Evolutionary conservation across 37 sponge, comb jelly and placozoan species (phyloP), one percentile per base, ranked within the genome.

Genomic region (Cladorhizidae sp.): DNA sequence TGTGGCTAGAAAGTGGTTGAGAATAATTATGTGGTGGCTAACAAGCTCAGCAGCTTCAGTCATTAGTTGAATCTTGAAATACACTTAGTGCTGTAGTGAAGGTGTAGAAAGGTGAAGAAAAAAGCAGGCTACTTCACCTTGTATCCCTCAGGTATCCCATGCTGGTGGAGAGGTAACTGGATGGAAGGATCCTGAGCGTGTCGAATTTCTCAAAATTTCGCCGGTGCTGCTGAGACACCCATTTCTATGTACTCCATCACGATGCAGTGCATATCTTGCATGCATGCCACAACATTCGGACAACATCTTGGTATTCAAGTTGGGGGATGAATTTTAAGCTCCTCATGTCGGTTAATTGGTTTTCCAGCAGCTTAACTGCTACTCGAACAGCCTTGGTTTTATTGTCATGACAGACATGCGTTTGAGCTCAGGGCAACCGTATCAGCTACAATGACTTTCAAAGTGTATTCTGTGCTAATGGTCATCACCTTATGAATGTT

Each of bases 171-270:
- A n/a, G n/a, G n/a, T n/a, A n/a, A n/a, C n/a, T n/a, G n/a, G n/a
- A n/a, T n/a, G n/a, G n/a, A n/a, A n/a, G n/a, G n/a, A n/a, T n/a
- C n/a, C n/a, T n/a, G n/a, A n/a, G n/a, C n/a, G n/a, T n/a, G n/a
- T n/a, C n/a, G n/a, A n/a, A n/a, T n/a, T n/a, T n/a, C n/a, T n/a
- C n/a, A n/a, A n/a, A n/a, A n/a, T n/a, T n/a, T n/a, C n/a, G n/a
- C n/a, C n/a, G n/a, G n/a, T n/a, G n/a, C n/a, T n/a, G n/a, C 83
- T 73, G 70, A 92, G 85, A 45, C 93, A 38, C 93, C 93, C 28
- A 84, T 83, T 57, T 83, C 45, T 78, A 83, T 84, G 56, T 87
- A 87, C 80, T 92, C 93, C 80, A 92, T 87, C 76, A 87, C 69
- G 51, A 79, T 56, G 63, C 84, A 80, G 18, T 67, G 73, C 0